Conservation (phyloP, 92 coral and sea anemone species). For the Epizoanthus illoricatus region DNA sequence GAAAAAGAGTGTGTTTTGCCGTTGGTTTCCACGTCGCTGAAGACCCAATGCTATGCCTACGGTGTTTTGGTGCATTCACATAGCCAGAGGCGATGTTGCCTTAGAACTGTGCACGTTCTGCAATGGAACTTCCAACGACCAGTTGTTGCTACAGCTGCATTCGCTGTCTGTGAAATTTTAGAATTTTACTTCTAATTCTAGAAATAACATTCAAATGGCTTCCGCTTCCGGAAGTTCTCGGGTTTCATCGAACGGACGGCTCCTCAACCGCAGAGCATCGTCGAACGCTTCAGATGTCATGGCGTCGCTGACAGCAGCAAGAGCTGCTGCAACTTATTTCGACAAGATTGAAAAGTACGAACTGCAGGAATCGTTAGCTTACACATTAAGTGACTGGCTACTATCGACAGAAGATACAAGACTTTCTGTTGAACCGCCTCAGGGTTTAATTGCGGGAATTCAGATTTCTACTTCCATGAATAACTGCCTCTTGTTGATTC, state of each 20-base stretch:
- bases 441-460: conserved; percentile 86
- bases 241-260: not conserved
- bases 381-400: conserved; percentile 87
- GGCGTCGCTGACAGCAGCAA: conserved; percentile 79
- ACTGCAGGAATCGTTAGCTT: conserved; percentile 92
- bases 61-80: no score
- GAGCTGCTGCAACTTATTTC: conserved; percentile 95
- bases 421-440: conserved; percentile 86
- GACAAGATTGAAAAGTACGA: conserved; percentile 97
- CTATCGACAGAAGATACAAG: conserved; percentile 94
- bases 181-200: not conserved
- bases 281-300: conserved; percentile 62
- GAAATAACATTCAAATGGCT: conserved; percentile 17
- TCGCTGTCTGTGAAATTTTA: no score
- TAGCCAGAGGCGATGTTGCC: no score
- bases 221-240: conserved; percentile 16
- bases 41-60: not conserved
- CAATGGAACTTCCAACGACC: not conserved
- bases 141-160: no score
- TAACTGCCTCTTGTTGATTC: conserved; percentile 81
- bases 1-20: not conserved
- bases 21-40: not conserved
- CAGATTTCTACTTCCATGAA: conserved; percentile 77
- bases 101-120: no score
- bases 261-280: not conserved